Evolutionary conservation across 2,888 invertebrate genomes (phyloP), one percentile per base, ranked within the genome.

Genomic region (Drosophila sordidapex): DNA sequence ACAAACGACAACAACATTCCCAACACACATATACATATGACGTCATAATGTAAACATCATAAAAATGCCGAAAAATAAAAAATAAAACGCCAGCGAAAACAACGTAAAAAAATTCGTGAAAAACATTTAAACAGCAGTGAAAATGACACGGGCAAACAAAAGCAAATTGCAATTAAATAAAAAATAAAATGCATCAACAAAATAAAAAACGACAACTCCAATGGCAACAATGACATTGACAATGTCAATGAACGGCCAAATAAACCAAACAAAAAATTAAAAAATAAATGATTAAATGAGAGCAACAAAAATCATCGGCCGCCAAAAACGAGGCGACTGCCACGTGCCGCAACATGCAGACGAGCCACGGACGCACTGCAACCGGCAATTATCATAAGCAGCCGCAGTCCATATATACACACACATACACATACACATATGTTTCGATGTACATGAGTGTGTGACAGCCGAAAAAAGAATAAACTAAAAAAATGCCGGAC

Each of bases 21-120:
- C 48, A 33, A 21, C 49, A 61, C 40, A 52, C 38, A 66, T 31
- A 57, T 13, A 18, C 48, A 56, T 48, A 70, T 90, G 90, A 88
- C 90, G 90, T 90, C 86, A 87, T 90, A 80, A 90, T 82, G 85
- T 87, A 86, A 89, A 89, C 82, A 86, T 90, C 66, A 90, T 88
- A 89, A 86, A 81, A 89, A 79, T 89, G 68, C 70, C 77, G n/a
- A 79, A 82, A 76, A 52, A 38, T 54, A 54, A 69, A 75, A 73
- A 66, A 46, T 53, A 61, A 73, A 69, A 31, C 18, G 11, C 1
- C 56, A 49, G 56, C 59, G 58, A 77, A 74, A 63, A 59, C 40
- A 27, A 61, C 54, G 46, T 54, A 10, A 70, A 82, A 60, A 80
- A 67, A 65, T n/a, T 54, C 29, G 15, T 62, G 64, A 75, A 70